A percentile compares a stretch with the other conserved stretches of the same genome.
Evolutionary conservation across 1,140 invertebrate genomes (phyloP).

Genomic region (Uloborus diversus): DNA sequence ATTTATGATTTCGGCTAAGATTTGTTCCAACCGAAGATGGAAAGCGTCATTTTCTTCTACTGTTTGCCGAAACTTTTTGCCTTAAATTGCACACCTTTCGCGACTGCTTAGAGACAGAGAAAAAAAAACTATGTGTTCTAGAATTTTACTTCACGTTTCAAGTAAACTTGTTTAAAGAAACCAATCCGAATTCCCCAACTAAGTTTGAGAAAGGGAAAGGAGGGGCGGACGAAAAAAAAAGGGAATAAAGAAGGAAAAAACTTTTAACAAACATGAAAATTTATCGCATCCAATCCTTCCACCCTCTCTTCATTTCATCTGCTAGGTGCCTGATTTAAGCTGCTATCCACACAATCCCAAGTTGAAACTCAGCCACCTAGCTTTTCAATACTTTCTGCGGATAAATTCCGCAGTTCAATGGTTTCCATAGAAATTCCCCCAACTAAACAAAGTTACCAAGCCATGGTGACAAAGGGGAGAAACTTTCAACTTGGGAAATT

Average conservation of each 20-base stretch:
- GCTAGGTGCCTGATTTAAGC: slow-evolving; percentile 29
- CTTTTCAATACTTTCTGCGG: slow-evolving; percentile 47
- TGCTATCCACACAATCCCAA: slow-evolving; percentile 4
- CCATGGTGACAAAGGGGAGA: slow-evolving; percentile 45
- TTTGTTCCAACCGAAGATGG: too few relatives aligned
- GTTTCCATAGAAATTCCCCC: slow-evolving; percentile 48
- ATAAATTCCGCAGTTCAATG: slow-evolving; percentile 49
- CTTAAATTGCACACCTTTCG: too few relatives aligned
- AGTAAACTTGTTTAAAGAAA: neutral
- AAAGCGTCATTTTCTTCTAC: too few relatives aligned
- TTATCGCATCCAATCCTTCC: slow-evolving; percentile 38
- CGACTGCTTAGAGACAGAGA: too few relatives aligned
- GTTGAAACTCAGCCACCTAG: neutral
- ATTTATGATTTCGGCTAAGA: too few relatives aligned
- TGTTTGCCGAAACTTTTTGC: too few relatives aligned
- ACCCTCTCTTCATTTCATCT: slow-evolving; percentile 14
- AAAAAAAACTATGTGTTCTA: neutral
- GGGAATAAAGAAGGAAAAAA: too few relatives aligned
- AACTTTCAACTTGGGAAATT: slow-evolving; percentile 53
- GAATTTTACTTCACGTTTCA: neutral
- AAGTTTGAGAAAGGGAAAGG: neutral
- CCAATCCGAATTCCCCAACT: slow-evolving; percentile 18
- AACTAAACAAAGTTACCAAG: slow-evolving; percentile 49
- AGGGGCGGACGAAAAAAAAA: too few relatives aligned
- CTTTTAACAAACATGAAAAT: slow-evolving; percentile 42